These are phyloP conservation scores for Drosophila borborema DNA, from an alignment of 2,888 invertebrate genomes.

Conservation along the genomic window DNA sequence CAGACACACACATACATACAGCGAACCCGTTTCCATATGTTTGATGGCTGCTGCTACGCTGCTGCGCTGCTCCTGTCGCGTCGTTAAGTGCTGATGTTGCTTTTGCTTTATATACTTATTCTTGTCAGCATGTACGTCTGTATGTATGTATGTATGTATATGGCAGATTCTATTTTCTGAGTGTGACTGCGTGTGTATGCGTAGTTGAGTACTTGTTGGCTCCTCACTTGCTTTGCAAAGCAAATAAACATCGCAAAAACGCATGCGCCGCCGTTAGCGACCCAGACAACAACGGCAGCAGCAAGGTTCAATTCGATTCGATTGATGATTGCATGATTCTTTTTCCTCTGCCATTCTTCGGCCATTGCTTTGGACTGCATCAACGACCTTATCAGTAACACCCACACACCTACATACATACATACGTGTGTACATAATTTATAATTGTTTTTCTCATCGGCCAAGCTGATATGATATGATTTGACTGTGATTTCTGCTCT, in stretches of 20 bases:
- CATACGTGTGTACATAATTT: neutral
- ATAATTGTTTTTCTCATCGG: constrained; percentile 17
- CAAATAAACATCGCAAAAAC: constrained; percentile 60
- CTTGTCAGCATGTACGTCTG: neutral
- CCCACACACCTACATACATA: constrained; percentile 27
- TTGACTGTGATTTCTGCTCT: constrained; percentile 29
- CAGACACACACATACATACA: constrained; percentile 4
- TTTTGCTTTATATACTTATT: constrained; percentile 58
- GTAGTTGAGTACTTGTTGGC: constrained; percentile 63
- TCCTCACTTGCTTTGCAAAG: constrained; percentile 59
- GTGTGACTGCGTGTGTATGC: constrained; percentile 10
- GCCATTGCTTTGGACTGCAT: constrained; percentile 32
- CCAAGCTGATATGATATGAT: constrained; percentile 54
- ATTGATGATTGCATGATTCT: constrained; percentile 55
- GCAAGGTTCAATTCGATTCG: constrained; percentile 32
- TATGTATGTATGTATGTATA: constrained; percentile 6
- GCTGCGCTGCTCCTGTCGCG: constrained; percentile 45
- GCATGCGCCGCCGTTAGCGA: constrained; percentile 67
- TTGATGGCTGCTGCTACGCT: constrained; percentile 52
- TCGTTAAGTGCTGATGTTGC: constrained; percentile 58
- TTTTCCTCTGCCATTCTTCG: constrained; percentile 11
- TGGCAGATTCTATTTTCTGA: constrained; percentile 34
- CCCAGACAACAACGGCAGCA: constrained; percentile 58
- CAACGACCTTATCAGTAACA: constrained; percentile 59
- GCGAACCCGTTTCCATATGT: constrained; percentile 75